Base-by-base conservation (phyloP, 2,113 vertebrate species). In the Varanus salvator region DNA sequence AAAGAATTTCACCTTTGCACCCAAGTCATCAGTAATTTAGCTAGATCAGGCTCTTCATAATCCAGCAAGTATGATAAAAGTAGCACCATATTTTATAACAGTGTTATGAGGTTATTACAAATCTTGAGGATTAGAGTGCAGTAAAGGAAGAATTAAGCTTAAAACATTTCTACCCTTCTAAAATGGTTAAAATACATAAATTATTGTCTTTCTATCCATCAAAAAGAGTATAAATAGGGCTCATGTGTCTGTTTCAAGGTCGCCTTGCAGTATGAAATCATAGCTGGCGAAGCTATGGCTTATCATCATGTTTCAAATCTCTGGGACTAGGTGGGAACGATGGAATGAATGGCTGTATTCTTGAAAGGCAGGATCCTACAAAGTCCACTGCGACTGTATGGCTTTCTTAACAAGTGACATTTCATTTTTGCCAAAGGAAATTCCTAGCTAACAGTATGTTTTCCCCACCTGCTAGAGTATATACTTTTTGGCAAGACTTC, bases 351-450 rank as follows among this genome's bases (percentile, higher is more conserved):
- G 54, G 21, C 48, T 71, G 31, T 23, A 44, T 44, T 44, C 38
- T 44, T 44, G 38, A 44, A 15, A 71, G 77, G 29, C 8, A 72
- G 48, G 48, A 85, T n/a, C 8, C 69, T 80, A 54, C 11, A 48
- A 80, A 81, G 23, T 29, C 11, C 68, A 72, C 31, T 29, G 87
- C 15, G 48, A 54, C 29, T 72, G n/a, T 52, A 52, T 72, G 48
- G 68, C 14, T 17, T 72, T 31, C 72, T 72, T 72, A 85, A 50
- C 31, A 52, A 52, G 44, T 72, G 84, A n/a, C 27, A 54, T 72
- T 85, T 72, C 72, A 71, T 85, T 85, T 85, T 85, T 72, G 68
- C 48, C 68, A 72, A 72, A 29, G 68, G 68, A 85, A n/a, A 72
- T 71, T 50, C 17, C 11, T 72, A 54, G 15, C 48, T 72, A 85